Conservation (phyloP, 2,888 invertebrate species). For the Drosophila buzzatii region DNA sequence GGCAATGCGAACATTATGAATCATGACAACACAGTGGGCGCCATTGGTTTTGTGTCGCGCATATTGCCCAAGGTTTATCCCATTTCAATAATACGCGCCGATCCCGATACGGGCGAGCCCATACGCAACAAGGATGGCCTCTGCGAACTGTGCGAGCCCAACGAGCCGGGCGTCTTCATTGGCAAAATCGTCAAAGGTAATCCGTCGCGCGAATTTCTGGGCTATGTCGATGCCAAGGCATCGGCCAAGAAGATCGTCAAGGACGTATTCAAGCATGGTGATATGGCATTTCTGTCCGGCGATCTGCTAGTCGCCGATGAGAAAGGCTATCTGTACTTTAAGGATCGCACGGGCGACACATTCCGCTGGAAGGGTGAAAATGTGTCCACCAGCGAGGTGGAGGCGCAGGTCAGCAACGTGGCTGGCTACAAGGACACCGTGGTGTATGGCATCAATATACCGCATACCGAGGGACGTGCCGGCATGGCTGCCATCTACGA, state of each 20-base stretch:
- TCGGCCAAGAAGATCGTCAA: conserved; percentile 95
- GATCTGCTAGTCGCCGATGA: conserved; percentile 97
- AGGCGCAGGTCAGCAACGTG: conserved; percentile 94
- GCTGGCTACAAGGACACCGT: conserved; percentile 94
- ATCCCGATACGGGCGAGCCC: conserved; percentile 95
- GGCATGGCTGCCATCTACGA: conserved; percentile 97
- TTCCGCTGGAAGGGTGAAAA: conserved; percentile 99
- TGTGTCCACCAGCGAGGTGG: conserved; percentile 98
- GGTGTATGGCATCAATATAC: conserved; percentile 96
- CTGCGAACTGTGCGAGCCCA: conserved; percentile 89
- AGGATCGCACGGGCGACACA: conserved; percentile 98
- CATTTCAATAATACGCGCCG: conserved; percentile 95
- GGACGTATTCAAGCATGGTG: conserved; percentile 95
- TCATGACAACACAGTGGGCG: conserved; percentile 95
- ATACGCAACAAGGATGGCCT: conserved; percentile 93
- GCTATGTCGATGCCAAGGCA: conserved; percentile 96
- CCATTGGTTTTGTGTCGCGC: conserved; percentile 96
- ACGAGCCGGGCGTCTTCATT: conserved; percentile 97
- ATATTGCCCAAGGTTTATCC: conserved; percentile 96
- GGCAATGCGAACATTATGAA: conserved; percentile 99
- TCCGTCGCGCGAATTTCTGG: conserved; percentile 95
- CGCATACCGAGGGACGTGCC: conserved; percentile 93
- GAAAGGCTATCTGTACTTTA: conserved; percentile 96
- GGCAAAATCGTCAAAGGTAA: conserved; percentile 96
- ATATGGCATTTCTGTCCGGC: conserved; percentile 96